Conservation (phyloP, 2,113 vertebrate genomes). For the Sapayoa aenigma region DNA sequence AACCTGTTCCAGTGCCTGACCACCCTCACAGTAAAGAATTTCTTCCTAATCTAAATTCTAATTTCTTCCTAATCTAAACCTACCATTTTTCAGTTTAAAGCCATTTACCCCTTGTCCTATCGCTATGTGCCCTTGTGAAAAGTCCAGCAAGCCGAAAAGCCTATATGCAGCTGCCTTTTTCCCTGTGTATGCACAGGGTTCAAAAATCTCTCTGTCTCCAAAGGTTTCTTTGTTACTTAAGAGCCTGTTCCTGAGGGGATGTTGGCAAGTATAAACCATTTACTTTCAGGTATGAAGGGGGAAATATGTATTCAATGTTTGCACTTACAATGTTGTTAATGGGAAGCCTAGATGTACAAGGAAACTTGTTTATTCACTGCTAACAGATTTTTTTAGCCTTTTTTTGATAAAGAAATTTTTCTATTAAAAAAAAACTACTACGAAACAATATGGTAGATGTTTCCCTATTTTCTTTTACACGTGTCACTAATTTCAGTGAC, state of each 20-base stretch:
- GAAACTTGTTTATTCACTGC: constrained; percentile 72
- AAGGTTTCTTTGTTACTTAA: background rate
- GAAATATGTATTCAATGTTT: background rate
- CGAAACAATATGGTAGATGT: background rate
- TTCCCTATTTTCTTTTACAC: background rate
- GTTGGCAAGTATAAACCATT: background rate
- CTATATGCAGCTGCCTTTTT: background rate
- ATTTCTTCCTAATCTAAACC: background rate
- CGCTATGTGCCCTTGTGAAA: background rate
- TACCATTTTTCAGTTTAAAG: background rate
- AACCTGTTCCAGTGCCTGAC: background rate
- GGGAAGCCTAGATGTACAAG: constrained; percentile 80
- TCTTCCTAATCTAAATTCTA: too few species aligned
- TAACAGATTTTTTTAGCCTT: background rate
- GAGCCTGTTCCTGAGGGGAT: background rate
- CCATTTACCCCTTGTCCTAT: background rate
- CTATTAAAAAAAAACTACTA: background rate
- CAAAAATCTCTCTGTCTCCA: background rate
- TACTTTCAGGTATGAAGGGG: background rate
- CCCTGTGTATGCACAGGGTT: background rate
- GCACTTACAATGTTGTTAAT: constrained; percentile 78
- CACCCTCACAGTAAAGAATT: background rate
- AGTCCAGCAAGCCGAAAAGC: background rate
- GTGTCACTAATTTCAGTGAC: background rate
- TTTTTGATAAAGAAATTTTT: background rate